Conservation (phyloP, 1,140 invertebrate genomes). For the Pygmarrhopalites habei region DNA sequence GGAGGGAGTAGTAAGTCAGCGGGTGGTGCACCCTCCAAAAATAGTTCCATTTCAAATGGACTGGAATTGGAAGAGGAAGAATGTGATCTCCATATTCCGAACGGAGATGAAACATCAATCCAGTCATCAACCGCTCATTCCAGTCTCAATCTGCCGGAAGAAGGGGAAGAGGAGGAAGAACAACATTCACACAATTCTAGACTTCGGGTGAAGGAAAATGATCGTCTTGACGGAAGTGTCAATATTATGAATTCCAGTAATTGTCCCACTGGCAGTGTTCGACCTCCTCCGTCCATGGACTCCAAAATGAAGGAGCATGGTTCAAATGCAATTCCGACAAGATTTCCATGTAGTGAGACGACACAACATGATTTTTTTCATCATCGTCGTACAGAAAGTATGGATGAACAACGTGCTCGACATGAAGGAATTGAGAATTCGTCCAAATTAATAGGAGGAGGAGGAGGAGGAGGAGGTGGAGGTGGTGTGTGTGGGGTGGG, state of each 20-base stretch:
- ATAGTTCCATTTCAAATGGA: constrained; percentile 25
- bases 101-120: not conserved
- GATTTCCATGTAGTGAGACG: too few species aligned
- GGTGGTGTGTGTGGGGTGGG: not conserved
- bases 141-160: not conserved
- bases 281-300: not conserved
- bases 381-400: constrained; percentile 9
- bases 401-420: constrained; percentile 7
- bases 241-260: not conserved
- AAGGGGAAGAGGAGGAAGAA: too few species aligned
- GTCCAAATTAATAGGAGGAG: not conserved
- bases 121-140: not conserved
- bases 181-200: not conserved
- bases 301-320: not conserved
- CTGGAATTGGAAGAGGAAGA: constrained; percentile 18
- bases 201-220: not conserved
- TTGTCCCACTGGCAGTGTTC: not conserved
- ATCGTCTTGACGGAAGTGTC: not conserved
- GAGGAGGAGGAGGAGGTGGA: not conserved
- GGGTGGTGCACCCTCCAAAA: not conserved
- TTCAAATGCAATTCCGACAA: not conserved
- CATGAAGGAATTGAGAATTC: not conserved
- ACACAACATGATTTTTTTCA: not conserved
- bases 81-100: not conserved
- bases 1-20: not conserved